Evolutionary conservation across 2,888 invertebrate genomes (phyloP), one percentile per base, ranked within the genome.

Genomic region (Lasioglossum vierecki): DNA sequence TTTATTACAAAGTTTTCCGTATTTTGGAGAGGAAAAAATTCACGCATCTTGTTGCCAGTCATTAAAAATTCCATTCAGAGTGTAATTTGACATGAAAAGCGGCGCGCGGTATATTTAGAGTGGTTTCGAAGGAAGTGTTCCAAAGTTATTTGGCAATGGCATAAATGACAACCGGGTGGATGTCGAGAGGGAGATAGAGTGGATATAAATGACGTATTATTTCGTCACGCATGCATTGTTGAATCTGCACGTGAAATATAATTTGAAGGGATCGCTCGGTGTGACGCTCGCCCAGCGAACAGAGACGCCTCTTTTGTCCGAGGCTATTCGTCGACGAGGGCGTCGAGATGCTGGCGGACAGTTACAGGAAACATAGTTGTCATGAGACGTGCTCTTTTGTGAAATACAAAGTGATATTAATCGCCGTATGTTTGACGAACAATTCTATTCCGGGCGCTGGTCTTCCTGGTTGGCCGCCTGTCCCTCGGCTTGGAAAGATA

Each of bases 371-470:
- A 46, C 82, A 22, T 15, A 13, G 53, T 35, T 70, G 49, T 80
- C 35, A 26, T 22, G 15, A 53, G 70, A 41, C 79, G 85, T 82
- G 90, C 86, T 89, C 86, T 87, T 88, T 86, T 84, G 82, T 76
- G 79, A 68, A 70, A n/a, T 60, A 44, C 46, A 75, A 79, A 82
- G 79, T 75, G 79, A 82, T 79, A 80, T 80, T 83, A 83, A 83
- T 82, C 82, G 82, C 57, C 18, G 41, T 75, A 4, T 30, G 70
- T 79, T 82, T 82, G 82, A 83, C 75, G 49, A 82, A 82, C 77
- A 75, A 63, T 82, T 82, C 70, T 77, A 84, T 82, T 84, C 70
- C 74, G 74, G 41, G 83, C 82, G 53, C 9, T 15, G 15, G 46
- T 46, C 82, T 76, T 76, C 82, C 75, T 75, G 73, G 82, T 75